Base-by-base conservation (phyloP, 2,888 invertebrate species). In the Pterostichus madidus region DNA sequence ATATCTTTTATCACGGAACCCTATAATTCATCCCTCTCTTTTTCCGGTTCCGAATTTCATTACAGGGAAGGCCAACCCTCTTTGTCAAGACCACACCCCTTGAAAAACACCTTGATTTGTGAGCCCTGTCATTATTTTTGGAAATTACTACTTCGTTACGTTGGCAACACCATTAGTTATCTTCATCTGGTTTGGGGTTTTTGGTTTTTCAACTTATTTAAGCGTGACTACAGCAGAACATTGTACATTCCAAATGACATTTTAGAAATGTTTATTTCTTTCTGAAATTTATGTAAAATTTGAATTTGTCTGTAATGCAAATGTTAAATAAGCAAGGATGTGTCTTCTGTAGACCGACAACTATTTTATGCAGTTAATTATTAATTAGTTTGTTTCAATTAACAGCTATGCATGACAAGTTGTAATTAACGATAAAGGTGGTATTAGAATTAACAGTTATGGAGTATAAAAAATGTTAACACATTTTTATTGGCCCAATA, bases 11-110 rank as follows among this genome's bases (percentile, higher is more conserved):
- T 80, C 80, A 80, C 80, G 80, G 52, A 79, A 80, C 44, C 56
- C 53, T 73, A 56, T 73, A 80, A 35, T 80, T 73, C 59, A 64
- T 79, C 46, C 44, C 46, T 35, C 44, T 49, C 76, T 76, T 8
- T 24, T 79, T 64, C 79, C 52, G 61, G 52, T 79, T 64, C 79
- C 68, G 79, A 79, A 80, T 73, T 80, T 80, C 80, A 80, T 80
- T 80, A 80, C 17, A 13, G 39, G 3, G 44, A 56, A 73, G 80
- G 56, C 46, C 71, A 71, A 71, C 80, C 71, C 68, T 39, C 80
- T 59, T 73, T 56, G 15, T 52, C 10, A n/a, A 52, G 53, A 73
- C 80, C 80, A 80, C 80, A 80, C 80, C 80, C 75, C 44, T 39
- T 11, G 35, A 5, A n/a, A n/a, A 75, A 49, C 31, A 31, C 39